Evolutionary conservation across 2,797 vertebrate genomes (phyloP).

Genomic region (Gymnothorax javanicus): DNA sequence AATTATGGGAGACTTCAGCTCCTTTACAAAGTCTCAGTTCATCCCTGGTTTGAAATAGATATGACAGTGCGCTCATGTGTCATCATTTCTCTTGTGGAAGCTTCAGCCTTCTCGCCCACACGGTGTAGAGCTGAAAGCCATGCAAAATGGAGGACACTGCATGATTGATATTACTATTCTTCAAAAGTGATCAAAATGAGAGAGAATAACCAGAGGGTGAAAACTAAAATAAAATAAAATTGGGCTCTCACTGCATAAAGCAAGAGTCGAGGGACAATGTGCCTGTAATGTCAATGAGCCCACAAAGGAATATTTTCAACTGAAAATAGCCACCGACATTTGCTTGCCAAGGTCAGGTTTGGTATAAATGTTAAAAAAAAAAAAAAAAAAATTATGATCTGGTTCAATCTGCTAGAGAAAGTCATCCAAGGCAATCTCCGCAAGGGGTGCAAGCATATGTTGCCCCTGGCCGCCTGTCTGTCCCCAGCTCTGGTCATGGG

Average conservation of each 20-base stretch:
- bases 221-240: conserved; percentile 33
- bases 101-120: not conserved
- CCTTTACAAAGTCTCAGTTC: not conserved
- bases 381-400: not conserved
- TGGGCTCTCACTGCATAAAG: not conserved
- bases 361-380: not conserved
- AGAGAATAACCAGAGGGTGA: conserved; percentile 61
- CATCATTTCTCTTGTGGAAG: not conserved
- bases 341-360: not conserved
- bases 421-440: not conserved
- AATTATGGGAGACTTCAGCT: not conserved
- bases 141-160: not conserved
- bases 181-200: conserved; percentile 38
- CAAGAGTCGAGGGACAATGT: conserved; percentile 12
- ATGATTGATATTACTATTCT: not conserved
- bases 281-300: not conserved
- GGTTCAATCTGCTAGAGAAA: not conserved
- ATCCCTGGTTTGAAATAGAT: not conserved
- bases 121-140: not conserved
- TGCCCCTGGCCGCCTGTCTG: not conserved
- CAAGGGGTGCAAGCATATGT: conserved; percentile 23
- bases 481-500: conserved; percentile 41
- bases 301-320: not conserved
- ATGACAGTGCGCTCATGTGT: not conserved
- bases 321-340: not conserved